Evolutionary conservation across 1,140 invertebrate species (phyloP).

Genomic region (Philotrypesis tridentata): DNA sequence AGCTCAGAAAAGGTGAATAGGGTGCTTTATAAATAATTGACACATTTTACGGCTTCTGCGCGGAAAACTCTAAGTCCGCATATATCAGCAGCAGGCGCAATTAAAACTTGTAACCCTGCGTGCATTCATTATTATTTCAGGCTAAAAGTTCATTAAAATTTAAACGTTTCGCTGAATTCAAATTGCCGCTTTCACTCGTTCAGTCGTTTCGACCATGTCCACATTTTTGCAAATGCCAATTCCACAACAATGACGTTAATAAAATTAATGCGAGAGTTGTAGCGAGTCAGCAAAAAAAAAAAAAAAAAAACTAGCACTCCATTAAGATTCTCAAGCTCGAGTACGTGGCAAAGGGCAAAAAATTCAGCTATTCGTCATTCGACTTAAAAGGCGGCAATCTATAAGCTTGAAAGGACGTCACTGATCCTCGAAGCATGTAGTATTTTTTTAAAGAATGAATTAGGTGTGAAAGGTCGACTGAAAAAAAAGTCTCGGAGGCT

Average conservation of each 20-base stretch:
- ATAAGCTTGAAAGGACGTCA: neutral
- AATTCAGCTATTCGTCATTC: neutral
- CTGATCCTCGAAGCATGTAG: neutral
- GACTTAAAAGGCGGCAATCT: neutral
- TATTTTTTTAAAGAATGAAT: neutral
- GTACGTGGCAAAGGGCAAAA: neutral
- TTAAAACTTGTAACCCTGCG: neutral
- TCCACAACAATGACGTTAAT: neutral
- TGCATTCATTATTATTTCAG: neutral
- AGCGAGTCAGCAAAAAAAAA: no score
- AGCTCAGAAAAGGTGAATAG: conserved; percentile 18
- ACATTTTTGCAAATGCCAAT: no score
- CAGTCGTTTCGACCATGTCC: no score
- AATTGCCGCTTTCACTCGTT: neutral
- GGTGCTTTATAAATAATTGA: conserved; percentile 39
- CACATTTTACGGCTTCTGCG: neutral
- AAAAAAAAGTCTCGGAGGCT: neutral
- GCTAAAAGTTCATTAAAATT: neutral
- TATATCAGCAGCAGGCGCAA: neutral
- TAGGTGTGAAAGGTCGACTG: neutral
- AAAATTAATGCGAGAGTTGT: neutral
- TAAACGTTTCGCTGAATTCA: neutral
- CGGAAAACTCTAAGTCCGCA: neutral
- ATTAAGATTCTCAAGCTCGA: neutral
- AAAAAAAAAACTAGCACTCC: no score